Evolutionary conservation across 1,140 invertebrate genomes (phyloP).

Genomic region (Calycopis cecrops): DNA sequence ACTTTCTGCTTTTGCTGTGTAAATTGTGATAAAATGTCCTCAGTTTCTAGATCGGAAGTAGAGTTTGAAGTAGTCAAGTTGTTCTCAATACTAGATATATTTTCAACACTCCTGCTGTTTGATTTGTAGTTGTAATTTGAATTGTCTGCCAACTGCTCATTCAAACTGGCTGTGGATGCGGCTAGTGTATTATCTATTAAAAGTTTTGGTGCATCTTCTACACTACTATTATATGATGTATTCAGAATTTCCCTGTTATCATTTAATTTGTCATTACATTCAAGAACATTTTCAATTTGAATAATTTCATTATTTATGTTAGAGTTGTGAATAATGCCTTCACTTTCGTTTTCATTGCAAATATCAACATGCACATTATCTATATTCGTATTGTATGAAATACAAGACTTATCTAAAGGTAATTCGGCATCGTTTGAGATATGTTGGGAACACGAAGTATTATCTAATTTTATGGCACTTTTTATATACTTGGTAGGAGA

Average conservation of each 20-base stretch:
- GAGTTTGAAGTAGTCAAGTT: conserved; percentile 22
- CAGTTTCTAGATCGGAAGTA: conserved; percentile 48
- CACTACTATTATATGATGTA: background rate
- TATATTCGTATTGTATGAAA: background rate
- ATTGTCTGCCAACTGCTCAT: conserved; percentile 34
- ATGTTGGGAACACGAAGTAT: conserved; percentile 1
- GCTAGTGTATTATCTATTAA: conserved; percentile 28
- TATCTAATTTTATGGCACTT: conserved; percentile 1
- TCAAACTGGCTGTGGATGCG: conserved; percentile 46
- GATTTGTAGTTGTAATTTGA: conserved; percentile 24
- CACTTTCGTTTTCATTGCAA: background rate
- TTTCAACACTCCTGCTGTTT: conserved; percentile 54
- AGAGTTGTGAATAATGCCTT: background rate
- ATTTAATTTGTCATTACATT: background rate
- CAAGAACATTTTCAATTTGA: background rate
- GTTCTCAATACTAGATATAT: conserved; percentile 40
- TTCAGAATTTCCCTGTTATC: background rate
- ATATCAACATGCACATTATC: background rate
- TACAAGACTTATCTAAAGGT: background rate
- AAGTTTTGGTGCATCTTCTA: background rate
- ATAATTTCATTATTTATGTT: background rate
- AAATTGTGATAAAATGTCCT: conserved; percentile 54
- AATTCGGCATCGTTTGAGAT: background rate
- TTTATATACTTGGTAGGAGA: conserved; percentile 31
- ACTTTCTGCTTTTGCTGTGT: conserved; percentile 50